Evolutionary conservation across 2,797 vertebrate species (phyloP), one percentile per base, ranked within the genome.

Genomic region (Nothura maculosa): DNA sequence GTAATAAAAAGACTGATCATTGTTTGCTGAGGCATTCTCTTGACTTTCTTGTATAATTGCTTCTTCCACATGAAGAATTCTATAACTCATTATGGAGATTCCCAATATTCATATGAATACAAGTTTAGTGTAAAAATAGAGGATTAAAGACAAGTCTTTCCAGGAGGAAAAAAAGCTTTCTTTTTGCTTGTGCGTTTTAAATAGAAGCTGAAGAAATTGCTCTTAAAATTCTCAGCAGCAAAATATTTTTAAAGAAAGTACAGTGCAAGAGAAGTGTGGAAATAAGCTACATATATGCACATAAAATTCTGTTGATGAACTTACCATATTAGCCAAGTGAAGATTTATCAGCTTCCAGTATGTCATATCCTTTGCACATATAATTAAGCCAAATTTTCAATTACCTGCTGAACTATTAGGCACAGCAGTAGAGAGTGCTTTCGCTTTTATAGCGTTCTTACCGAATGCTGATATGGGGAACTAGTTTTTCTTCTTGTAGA

Each of bases 401-500:
- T 45, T 47, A 19, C 60, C 92, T 63, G 32, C 20, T 86, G 81
- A 63, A 67, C 14, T 77, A 18, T 7, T 34, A 28, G 43, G 52
- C 58, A 77, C 42, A 58, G 25, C 22, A 18, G 54, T 12, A 64
- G 50, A 42, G 22, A 54, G 45, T 0, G 5, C 85, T 91, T 94
- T 83, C 60, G 82, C 54, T 87, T 89, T 70, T 42, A n/a, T 60
- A 58, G 27, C 12, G 58, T 89, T 12, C 61, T 78, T 58, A 28
- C 50, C 54, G 66, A 89, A 30, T 21, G 30, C 52, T 75, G 70
- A 60, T 79, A 50, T 19, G 68, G 66, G 77, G 78, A 97, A 94
- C 81, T 77, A 80, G 80, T 36, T 74, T 95, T 95, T 94, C 87
- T 73, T 55, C 64, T 92, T 86, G 93, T 81, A 77, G 93, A 81